Conservation (phyloP, 2,888 invertebrate genomes). For the Catocala fraxini region DNA sequence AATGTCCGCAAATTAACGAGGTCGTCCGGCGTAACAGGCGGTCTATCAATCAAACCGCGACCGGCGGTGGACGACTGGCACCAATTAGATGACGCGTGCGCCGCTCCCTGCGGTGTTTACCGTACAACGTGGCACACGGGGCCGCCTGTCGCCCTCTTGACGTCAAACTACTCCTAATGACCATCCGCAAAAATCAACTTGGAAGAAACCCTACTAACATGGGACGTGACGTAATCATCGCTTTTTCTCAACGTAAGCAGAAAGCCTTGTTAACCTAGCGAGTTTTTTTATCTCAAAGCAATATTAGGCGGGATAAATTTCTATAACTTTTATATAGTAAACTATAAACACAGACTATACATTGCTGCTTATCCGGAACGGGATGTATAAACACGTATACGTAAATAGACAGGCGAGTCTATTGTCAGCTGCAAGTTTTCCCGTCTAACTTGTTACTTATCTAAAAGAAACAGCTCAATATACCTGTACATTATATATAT, state of each 20-base stretch:
- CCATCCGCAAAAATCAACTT: slow-evolving; percentile 57
- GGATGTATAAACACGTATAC: slow-evolving; percentile 15
- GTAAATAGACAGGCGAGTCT: not conserved
- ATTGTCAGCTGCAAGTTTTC: slow-evolving; percentile 35
- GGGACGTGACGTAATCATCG: slow-evolving; percentile 20
- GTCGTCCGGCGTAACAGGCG: slow-evolving; percentile 75
- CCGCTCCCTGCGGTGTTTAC: slow-evolving; percentile 72
- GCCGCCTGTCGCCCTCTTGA: slow-evolving; percentile 64
- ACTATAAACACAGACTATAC: slow-evolving; percentile 22
- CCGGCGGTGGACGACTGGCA: slow-evolving; percentile 45
- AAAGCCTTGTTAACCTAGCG: slow-evolving; percentile 17
- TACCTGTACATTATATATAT: too few species aligned
- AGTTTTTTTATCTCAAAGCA: not conserved
- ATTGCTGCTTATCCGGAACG: slow-evolving; percentile 12
- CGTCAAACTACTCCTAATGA: slow-evolving; percentile 67
- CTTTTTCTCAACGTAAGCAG: slow-evolving; percentile 24
- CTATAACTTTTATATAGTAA: slow-evolving; percentile 18
- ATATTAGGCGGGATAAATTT: not conserved
- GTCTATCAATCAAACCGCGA: slow-evolving; percentile 79
- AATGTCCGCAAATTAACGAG: slow-evolving; percentile 70
- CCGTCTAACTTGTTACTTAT: slow-evolving; percentile 22
- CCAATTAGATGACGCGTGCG: slow-evolving; percentile 73
- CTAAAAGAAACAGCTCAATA: not conserved
- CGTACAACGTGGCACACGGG: slow-evolving; percentile 34
- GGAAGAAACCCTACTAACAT: slow-evolving; percentile 52